A percentile compares a stretch with the other conserved stretches of the same genome.
phyloP scores from a whole-genome alignment of 2,113 vertebrate species.

The Pholis gunnellus region DNA sequence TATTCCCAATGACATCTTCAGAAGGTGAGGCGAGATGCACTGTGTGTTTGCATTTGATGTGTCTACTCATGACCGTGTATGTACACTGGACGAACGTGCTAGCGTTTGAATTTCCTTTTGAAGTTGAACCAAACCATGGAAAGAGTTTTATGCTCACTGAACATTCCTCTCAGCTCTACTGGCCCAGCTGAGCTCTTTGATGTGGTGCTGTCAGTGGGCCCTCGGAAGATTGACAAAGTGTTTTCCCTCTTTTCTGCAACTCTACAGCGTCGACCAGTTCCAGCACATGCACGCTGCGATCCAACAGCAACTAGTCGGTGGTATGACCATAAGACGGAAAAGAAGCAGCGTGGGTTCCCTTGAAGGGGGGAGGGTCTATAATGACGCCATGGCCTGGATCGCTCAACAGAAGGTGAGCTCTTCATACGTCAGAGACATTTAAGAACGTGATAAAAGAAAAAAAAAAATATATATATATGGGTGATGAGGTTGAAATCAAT shows the following conservation, averaged over 20 bases:
- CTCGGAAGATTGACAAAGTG: background rate
- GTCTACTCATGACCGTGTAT: background rate
- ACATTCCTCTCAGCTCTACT: too few species aligned
- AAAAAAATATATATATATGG: background rate
- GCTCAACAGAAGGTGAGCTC: slow-evolving; percentile 90
- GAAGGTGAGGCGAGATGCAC: slow-evolving; percentile 78
- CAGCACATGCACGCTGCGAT: slow-evolving; percentile 41
- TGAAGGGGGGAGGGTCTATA: slow-evolving; percentile 85
- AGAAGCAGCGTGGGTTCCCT: slow-evolving; percentile 80
- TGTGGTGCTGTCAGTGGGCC: background rate
- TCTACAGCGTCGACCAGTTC: slow-evolving; percentile 57
- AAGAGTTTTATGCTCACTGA: too few species aligned
- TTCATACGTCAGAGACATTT: background rate
- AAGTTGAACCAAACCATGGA: too few species aligned
- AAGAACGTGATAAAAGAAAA: background rate
- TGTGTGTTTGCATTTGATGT: background rate
- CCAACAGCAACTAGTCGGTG: slow-evolving; percentile 41
- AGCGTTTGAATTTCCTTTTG: too few species aligned
- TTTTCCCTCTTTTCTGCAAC: slow-evolving; percentile 27
- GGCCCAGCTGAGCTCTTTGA: slow-evolving; percentile 1
- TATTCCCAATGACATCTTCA: slow-evolving; percentile 85
- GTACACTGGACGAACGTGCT: background rate
- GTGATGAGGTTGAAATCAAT: background rate
- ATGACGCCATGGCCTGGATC: slow-evolving; percentile 92
- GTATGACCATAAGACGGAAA: slow-evolving; percentile 72